phyloP scores from a whole-genome alignment of 2,888 invertebrate species.

The Crematogaster levior region DNA sequence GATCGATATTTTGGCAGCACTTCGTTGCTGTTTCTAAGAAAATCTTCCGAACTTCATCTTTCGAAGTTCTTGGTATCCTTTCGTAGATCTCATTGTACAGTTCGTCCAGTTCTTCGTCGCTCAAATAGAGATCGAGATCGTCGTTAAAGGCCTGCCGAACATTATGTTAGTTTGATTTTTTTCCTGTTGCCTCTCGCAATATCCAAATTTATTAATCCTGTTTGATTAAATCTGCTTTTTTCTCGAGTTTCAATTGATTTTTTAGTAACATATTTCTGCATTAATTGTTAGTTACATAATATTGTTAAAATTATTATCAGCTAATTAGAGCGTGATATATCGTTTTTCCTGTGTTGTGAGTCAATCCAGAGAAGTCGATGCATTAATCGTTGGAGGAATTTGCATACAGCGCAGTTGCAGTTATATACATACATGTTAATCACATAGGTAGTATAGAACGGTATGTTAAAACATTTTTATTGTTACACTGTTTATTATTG shows the following conservation, averaged over 20 bases:
- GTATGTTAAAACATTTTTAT: neutral
- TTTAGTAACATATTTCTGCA: neutral
- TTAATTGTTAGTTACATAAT: constrained; percentile 5
- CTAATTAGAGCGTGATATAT: neutral
- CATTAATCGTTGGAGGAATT: neutral
- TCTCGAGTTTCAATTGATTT: neutral
- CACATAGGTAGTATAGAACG: neutral
- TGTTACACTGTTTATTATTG: neutral
- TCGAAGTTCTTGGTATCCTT: constrained; percentile 64
- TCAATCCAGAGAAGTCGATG: neutral
- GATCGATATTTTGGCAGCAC: constrained; percentile 68
- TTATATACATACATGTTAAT: constrained; percentile 2
- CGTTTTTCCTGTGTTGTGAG: neutral
- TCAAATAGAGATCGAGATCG: constrained; percentile 23
- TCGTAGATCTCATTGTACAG: constrained; percentile 67
- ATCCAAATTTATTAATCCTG: neutral
- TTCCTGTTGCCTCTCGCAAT: neutral
- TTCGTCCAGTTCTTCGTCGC: constrained; percentile 65
- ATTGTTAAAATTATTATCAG: constrained; percentile 2
- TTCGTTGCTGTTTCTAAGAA: constrained; percentile 58
- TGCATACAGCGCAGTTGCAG: neutral
- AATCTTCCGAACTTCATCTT: constrained; percentile 49
- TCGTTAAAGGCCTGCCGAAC: constrained; percentile 17
- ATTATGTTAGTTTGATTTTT: constrained; percentile 6
- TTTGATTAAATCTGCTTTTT: neutral